phyloP scores from a whole-genome alignment of 2,113 vertebrate species.

The Anthoscopus minutus region DNA sequence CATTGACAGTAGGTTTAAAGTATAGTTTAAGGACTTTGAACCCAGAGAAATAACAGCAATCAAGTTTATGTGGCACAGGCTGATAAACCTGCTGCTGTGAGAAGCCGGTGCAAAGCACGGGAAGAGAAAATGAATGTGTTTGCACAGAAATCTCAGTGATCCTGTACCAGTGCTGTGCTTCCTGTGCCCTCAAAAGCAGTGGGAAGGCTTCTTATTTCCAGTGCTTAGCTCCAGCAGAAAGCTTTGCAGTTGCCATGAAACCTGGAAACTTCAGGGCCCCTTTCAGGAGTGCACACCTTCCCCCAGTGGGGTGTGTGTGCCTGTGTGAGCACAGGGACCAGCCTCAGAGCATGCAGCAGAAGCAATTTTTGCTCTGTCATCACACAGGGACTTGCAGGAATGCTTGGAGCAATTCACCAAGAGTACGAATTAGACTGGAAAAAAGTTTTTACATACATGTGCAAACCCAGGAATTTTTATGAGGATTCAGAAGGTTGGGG shows the following conservation, averaged over 20 bases:
- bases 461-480: background rate
- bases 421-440: background rate
- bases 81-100: background rate
- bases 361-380: background rate
- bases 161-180: background rate
- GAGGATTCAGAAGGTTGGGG: background rate
- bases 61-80: background rate
- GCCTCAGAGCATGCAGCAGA: background rate
- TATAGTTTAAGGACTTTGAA: background rate
- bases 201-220: background rate
- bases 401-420: background rate
- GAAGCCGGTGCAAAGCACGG: background rate
- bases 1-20: background rate
- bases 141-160: background rate
- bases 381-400: background rate
- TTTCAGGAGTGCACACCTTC: background rate
- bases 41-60: background rate
- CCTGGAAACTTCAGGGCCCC: background rate
- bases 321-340: rapidly evolving
- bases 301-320: background rate
- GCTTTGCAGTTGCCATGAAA: background rate
- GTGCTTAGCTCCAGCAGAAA: background rate
- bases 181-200: background rate
- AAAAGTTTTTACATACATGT: background rate
- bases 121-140: background rate